Evolutionary conservation across 2,888 invertebrate species (phyloP).

Genomic region (Microplitis manilae): DNA sequence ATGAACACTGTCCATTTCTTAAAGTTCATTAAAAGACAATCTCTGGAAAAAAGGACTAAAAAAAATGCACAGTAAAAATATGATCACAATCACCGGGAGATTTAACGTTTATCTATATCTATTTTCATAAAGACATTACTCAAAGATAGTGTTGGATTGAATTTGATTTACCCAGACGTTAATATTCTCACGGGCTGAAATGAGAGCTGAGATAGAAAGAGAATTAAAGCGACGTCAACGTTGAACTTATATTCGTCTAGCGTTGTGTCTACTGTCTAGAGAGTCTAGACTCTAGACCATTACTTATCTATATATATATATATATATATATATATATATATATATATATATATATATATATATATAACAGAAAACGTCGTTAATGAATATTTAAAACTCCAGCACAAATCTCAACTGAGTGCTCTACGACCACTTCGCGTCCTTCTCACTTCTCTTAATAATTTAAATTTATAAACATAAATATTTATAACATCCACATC

Average conservation of each 20-base stretch:
- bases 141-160: not conserved
- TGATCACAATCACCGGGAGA: no score
- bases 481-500: not conserved
- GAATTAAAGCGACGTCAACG: not conserved
- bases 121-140: not conserved
- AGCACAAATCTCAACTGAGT: not conserved
- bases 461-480: not conserved
- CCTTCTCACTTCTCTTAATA: not conserved
- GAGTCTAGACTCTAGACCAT: not conserved
- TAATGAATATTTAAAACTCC: conserved; percentile 32
- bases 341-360: not conserved
- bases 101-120: not conserved
- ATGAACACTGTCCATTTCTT: no score
- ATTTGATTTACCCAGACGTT: not conserved
- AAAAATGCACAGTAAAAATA: no score
- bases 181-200: not conserved
- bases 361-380: not conserved
- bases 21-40: no score
- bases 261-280: not conserved
- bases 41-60: no score
- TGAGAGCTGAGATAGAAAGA: not conserved
- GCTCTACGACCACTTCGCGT: not conserved
- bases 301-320: not conserved
- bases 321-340: not conserved
- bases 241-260: not conserved